A percentile compares a stretch with the other conserved stretches of the same genome.
Evolutionary conservation across 2,797 vertebrate species (phyloP).

Genomic region (Poecilia wingei): DNA sequence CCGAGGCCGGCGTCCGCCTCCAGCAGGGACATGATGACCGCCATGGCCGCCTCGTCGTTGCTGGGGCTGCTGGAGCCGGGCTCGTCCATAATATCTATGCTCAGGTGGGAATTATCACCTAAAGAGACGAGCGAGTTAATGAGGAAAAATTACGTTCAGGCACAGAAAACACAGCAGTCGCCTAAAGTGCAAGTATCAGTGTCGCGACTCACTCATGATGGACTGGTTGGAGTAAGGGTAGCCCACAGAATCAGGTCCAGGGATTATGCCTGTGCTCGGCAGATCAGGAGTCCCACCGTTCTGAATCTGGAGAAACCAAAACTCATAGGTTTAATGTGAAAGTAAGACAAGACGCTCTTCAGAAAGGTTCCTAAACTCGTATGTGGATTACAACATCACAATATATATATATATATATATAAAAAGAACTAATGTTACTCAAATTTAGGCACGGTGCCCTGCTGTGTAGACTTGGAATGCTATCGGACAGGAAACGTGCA

Average conservation of each 20-base stretch:
- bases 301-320: constrained; percentile 83
- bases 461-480: too few relatives aligned
- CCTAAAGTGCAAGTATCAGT: too few relatives aligned
- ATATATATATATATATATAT: too few relatives aligned
- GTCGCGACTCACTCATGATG: constrained; percentile 88
- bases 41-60: constrained; percentile 98
- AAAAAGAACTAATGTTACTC: background rate
- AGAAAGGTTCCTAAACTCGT: background rate
- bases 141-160: background rate
- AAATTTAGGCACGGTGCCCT: too few relatives aligned
- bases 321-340: background rate
- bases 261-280: constrained; percentile 85
- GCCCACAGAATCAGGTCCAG: constrained; percentile 91
- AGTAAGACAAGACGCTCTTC: background rate
- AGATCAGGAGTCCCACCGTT: constrained; percentile 94
- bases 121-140: constrained; percentile 6
- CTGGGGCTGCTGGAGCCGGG: constrained; percentile 97
- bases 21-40: constrained; percentile 98
- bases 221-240: constrained; percentile 96
- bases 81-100: constrained; percentile 95
- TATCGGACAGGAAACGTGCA: too few relatives aligned
- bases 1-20: constrained; percentile 97
- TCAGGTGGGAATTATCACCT: constrained; percentile 95
- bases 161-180: background rate
- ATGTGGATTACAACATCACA: background rate